These are phyloP conservation scores for Tigriopus californicus DNA, from an alignment of 2,888 invertebrate genomes.

Conservation along the genomic window DNA sequence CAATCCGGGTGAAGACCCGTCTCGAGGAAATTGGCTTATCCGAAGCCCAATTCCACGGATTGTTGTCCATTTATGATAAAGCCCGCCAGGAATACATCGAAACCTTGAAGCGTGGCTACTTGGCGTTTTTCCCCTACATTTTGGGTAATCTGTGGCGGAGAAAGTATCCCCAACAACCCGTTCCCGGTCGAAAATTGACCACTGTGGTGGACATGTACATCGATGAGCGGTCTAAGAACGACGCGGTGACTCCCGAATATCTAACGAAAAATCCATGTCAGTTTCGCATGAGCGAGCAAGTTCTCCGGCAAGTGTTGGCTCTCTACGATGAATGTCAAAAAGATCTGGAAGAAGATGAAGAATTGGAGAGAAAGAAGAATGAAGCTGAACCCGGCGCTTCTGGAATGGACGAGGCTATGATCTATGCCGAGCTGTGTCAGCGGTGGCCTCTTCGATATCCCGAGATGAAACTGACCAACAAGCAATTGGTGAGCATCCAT, in stretches of 20 bases:
- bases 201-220: not conserved
- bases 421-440: not conserved
- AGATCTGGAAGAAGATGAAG: not conserved
- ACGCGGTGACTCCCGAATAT: not conserved
- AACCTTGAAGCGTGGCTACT: conserved; percentile 1
- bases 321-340: not conserved
- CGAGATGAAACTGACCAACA: not conserved
- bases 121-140: conserved; percentile 6
- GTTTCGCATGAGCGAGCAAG: not conserved
- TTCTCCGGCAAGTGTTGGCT: not conserved
- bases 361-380: not conserved
- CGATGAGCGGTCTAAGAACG: not conserved
- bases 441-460: not conserved
- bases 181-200: not conserved
- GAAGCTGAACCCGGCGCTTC: not conserved
- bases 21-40: not conserved
- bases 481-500: conserved; percentile 10
- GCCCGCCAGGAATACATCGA: conserved; percentile 10
- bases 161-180: not conserved
- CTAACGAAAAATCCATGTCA: not conserved
- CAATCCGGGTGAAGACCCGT: not conserved
- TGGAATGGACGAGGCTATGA: too few species aligned
- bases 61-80: not conserved
- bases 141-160: not conserved
- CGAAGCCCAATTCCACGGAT: not conserved